Percentiles rank a stretch among this genome's conserved stretches.
phyloP scores from a whole-genome alignment of 64 coral and sea anemone genomes.

The Montipora capricornis region DNA sequence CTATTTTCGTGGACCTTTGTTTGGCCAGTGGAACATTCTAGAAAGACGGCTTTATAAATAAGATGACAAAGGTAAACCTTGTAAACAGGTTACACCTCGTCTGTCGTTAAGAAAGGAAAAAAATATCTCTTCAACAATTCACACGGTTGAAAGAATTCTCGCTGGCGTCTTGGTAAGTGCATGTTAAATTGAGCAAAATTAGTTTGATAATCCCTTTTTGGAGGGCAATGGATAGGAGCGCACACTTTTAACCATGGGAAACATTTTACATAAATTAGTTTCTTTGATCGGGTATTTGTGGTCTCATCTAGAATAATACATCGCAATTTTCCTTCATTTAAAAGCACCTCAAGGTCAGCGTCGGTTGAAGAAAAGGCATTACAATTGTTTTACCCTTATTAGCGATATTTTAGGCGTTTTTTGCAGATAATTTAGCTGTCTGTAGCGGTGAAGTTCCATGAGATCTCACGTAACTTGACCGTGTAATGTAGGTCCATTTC shows the following conservation, averaged over 20 bases:
- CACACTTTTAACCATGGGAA: too few relatives aligned
- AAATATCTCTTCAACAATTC: background rate
- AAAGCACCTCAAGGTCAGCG: background rate
- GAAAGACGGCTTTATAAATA: background rate
- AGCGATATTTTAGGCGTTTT: background rate
- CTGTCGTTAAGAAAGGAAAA: background rate
- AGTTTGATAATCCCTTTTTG: too few relatives aligned
- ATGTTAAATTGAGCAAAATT: too few relatives aligned
- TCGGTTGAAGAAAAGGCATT: background rate
- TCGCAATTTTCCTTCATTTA: background rate
- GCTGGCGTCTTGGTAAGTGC: too few relatives aligned
- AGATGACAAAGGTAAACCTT: background rate
- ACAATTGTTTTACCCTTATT: background rate
- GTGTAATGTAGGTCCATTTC: background rate
- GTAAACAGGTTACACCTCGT: conserved; percentile 4
- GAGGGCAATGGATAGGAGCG: too few relatives aligned
- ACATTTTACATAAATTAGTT: too few relatives aligned
- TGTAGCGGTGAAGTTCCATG: background rate
- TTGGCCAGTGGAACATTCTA: conserved; percentile 35
- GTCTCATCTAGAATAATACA: too few relatives aligned
- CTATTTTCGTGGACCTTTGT: conserved; percentile 28
- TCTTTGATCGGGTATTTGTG: too few relatives aligned
- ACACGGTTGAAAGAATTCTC: too few relatives aligned
- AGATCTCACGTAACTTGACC: background rate
- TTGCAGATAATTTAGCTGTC: background rate